phyloP scores from a whole-genome alignment of 2,888 invertebrate species.

The Silvanus unidentatus region DNA sequence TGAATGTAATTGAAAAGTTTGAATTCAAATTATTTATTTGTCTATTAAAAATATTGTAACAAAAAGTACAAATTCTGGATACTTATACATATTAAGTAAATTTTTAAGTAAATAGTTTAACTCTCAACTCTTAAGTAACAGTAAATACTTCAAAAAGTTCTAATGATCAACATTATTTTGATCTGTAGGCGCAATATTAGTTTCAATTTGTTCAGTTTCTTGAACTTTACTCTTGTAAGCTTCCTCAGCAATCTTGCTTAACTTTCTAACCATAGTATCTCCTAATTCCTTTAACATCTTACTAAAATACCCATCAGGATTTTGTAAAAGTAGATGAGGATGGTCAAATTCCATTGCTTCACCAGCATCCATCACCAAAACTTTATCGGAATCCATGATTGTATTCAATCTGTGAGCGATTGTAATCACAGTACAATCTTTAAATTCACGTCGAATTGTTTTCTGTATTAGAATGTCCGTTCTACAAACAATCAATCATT shows the following conservation, averaged over 20 bases:
- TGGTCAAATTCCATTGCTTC: constrained; percentile 49
- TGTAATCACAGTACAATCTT: constrained; percentile 70
- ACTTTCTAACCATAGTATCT: constrained; percentile 23
- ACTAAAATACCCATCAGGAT: constrained; percentile 33
- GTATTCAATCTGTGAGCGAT: constrained; percentile 79
- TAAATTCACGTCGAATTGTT: constrained; percentile 68
- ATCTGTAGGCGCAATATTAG: no score
- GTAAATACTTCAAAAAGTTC: no score
- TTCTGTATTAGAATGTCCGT: constrained; percentile 71
- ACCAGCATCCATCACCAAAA: constrained; percentile 55
- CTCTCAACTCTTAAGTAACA: no score
- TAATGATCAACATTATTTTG: no score
- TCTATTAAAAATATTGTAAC: no score
- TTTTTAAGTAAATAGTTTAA: no score
- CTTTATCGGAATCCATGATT: constrained; percentile 77
- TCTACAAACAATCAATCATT: constrained; percentile 43
- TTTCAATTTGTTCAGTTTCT: no score
- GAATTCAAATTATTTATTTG: no score
- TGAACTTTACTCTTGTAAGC: constrained; percentile 18
- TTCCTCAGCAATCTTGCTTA: constrained; percentile 28
- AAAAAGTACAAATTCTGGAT: no score
- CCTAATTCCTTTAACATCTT: constrained; percentile 41
- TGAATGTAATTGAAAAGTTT: no score
- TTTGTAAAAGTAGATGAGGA: constrained; percentile 44
- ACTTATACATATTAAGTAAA: no score